These are phyloP conservation scores for Ivindomyrus marchei DNA, from an alignment of 2,113 vertebrate genomes.

Conservation along the genomic window DNA sequence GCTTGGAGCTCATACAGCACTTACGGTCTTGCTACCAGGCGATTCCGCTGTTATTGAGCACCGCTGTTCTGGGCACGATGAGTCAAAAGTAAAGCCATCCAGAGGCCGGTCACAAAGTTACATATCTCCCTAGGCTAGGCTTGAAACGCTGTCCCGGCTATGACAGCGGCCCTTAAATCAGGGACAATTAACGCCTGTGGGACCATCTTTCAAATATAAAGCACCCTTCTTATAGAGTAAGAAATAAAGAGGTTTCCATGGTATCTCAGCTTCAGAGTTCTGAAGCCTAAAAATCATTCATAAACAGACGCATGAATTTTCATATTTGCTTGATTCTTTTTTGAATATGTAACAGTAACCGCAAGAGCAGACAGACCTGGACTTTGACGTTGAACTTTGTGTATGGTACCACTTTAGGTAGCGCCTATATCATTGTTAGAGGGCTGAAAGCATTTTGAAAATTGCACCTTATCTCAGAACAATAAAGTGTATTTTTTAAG, in stretches of 20 bases:
- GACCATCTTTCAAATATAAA: neutral
- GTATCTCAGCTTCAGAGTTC: neutral
- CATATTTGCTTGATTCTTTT: neutral
- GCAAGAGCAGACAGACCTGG: neutral
- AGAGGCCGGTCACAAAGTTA: neutral
- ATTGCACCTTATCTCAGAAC: neutral
- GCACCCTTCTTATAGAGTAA: neutral
- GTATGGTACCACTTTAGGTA: neutral
- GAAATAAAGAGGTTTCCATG: neutral
- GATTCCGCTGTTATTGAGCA: neutral
- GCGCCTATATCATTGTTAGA: neutral
- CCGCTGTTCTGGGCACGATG: neutral
- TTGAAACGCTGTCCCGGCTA: neutral
- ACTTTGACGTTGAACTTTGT: neutral
- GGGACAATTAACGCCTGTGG: neutral
- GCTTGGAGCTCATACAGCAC: neutral
- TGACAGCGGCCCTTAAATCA: neutral
- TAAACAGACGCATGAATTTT: neutral
- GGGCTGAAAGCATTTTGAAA: neutral
- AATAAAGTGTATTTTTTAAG: neutral
- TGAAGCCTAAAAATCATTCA: neutral
- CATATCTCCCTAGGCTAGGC: neutral
- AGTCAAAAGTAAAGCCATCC: neutral
- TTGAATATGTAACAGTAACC: neutral
- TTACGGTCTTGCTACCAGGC: neutral